Conservation (phyloP, 2,113 vertebrate species). For the Heterochromis multidens region DNA sequence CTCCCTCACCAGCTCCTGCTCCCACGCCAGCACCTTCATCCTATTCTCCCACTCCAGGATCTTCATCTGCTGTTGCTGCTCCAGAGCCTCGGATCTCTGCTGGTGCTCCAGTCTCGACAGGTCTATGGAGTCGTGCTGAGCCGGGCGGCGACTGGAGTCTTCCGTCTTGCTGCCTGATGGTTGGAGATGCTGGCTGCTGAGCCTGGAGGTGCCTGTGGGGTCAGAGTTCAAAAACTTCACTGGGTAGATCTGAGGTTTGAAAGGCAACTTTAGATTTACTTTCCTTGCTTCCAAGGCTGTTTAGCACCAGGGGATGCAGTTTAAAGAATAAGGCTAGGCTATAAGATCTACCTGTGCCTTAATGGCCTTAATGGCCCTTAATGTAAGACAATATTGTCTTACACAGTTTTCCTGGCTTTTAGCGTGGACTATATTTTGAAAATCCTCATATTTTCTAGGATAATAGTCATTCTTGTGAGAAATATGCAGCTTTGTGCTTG, state of each 20-base stretch:
- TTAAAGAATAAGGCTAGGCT: background rate
- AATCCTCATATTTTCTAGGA: background rate
- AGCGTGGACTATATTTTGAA: background rate
- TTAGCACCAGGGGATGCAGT: background rate
- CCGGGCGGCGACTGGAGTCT: background rate
- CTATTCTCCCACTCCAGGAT: conserved; percentile 75
- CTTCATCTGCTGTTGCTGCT: conserved; percentile 72
- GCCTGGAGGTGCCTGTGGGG: conserved; percentile 41
- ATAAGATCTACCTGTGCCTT: background rate
- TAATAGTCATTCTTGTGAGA: background rate
- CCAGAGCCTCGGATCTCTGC: conserved; percentile 43
- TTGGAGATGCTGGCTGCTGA: conserved; percentile 21
- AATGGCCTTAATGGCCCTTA: too few relatives aligned
- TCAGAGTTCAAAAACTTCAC: background rate
- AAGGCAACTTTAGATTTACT: background rate
- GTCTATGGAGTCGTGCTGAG: background rate
- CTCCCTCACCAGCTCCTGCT: conserved; percentile 74
- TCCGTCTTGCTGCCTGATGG: conserved; percentile 5
- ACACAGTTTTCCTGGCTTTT: background rate
- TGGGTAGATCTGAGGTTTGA: background rate
- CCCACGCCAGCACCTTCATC: conserved; percentile 73
- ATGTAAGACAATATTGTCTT: too few relatives aligned
- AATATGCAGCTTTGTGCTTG: background rate
- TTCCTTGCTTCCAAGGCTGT: background rate
- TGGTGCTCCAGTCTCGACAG: conserved; percentile 37